These are phyloP conservation scores for Procambarus virginalis DNA, from an alignment of 1,140 invertebrate genomes.

Conservation along the genomic window DNA sequence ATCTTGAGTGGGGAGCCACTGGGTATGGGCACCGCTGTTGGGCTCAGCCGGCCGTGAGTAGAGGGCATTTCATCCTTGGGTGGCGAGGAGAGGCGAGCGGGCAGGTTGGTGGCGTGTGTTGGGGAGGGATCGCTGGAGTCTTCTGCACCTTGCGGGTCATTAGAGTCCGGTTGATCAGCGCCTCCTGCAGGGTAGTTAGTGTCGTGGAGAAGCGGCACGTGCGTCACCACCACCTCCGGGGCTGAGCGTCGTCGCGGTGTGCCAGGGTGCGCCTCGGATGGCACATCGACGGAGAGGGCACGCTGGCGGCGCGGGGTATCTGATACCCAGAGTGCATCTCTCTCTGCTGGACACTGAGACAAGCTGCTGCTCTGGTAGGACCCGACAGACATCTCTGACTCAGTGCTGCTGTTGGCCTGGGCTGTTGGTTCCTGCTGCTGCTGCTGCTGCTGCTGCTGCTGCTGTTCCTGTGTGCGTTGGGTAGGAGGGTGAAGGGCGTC, in stretches of 20 bases:
- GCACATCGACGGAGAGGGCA: constrained; percentile 45
- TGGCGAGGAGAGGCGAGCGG: constrained; percentile 1
- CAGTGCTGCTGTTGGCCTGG: constrained; percentile 10
- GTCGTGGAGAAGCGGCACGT: constrained; percentile 16
- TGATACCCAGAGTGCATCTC: constrained; percentile 19
- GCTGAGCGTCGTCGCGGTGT: constrained; percentile 41
- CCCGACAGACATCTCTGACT: constrained; percentile 28
- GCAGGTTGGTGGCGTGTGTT: background rate
- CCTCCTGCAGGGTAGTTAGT: background rate
- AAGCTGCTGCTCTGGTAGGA: constrained; percentile 33
- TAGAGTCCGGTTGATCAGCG: background rate
- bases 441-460: constrained; percentile 33
- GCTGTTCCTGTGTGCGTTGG: constrained; percentile 36
- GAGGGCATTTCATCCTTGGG: background rate
- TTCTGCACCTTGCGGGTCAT: background rate
- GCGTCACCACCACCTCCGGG: constrained; percentile 47
- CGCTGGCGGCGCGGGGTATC: constrained; percentile 28
- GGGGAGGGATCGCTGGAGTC: constrained; percentile 22
- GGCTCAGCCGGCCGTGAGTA: constrained; percentile 42
- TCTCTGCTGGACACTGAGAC: background rate
- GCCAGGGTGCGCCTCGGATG: constrained; percentile 18
- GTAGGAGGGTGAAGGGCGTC: constrained; percentile 19
- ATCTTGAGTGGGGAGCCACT: constrained; percentile 14
- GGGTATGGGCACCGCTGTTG: background rate
- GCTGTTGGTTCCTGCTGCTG: constrained; percentile 6